These are phyloP conservation scores for Sminthurinus aureus DNA, from an alignment of 2,888 invertebrate species.

Conservation along the genomic window DNA sequence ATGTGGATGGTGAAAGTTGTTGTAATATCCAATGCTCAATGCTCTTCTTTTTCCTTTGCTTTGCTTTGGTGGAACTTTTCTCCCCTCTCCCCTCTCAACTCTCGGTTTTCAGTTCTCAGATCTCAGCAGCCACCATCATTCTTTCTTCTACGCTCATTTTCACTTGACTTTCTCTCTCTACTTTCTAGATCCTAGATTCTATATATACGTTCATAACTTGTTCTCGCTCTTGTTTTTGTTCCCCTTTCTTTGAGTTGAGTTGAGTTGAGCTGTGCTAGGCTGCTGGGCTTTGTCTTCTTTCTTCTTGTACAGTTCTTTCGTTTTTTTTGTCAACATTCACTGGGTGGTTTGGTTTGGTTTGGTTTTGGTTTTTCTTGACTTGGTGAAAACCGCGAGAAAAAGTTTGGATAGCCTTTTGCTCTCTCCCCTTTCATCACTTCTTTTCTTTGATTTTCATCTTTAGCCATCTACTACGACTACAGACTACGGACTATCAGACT, in stretches of 20 bases:
- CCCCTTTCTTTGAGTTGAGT: constrained; percentile 5
- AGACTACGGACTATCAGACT: too few species aligned
- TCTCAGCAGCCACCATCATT: too few species aligned
- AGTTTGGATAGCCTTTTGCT: constrained; percentile 24
- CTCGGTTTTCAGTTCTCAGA: too few species aligned
- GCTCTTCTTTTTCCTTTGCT: background rate
- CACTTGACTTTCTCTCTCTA: too few species aligned
- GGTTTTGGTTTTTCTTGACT: constrained; percentile 1
- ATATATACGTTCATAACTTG: background rate
- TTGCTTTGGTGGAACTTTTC: background rate
- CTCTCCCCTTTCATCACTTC: constrained; percentile 19
- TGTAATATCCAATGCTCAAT: constrained; percentile 7
- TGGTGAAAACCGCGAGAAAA: constrained; percentile 19
- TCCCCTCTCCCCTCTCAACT: background rate
- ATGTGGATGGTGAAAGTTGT: background rate
- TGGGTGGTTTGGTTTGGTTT: background rate
- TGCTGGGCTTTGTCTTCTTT: constrained; percentile 1
- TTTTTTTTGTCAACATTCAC: constrained; percentile 6
- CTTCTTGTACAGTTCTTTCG: too few species aligned
- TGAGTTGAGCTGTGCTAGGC: background rate
- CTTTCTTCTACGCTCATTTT: background rate
- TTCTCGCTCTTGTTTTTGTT: background rate
- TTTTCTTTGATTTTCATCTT: background rate
- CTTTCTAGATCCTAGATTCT: too few species aligned
- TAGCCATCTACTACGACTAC: too few species aligned